Evolutionary conservation across 2,797 vertebrate species (phyloP).

Genomic region (Phylloscopus collybita): DNA sequence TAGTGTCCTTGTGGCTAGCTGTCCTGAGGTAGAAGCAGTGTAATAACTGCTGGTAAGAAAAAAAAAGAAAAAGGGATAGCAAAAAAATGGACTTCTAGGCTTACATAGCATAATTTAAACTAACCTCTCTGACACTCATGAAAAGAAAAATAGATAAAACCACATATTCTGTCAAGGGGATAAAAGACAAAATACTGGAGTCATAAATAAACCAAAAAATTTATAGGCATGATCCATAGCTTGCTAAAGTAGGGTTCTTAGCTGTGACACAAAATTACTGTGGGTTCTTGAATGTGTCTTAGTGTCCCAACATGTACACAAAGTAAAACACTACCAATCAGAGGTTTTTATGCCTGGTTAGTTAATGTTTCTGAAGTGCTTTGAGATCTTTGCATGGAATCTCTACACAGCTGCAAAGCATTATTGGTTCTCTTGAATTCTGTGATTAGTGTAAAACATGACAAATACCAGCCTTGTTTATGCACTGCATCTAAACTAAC

Average conservation of each 20-base stretch:
- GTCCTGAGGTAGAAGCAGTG: background rate
- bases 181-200: background rate
- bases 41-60: background rate
- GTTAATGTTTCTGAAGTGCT: conserved; percentile 44
- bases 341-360: conserved; percentile 5
- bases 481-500: conserved; percentile 54
- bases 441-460: conserved; percentile 37
- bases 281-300: background rate
- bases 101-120: background rate
- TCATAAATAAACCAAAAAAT: background rate
- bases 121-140: background rate
- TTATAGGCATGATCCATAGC: background rate
- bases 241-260: background rate
- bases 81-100: background rate
- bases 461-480: conserved; percentile 55
- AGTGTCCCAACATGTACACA: conserved; percentile 2
- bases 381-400: conserved; percentile 23
- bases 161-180: background rate
- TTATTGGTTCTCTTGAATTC: conserved; percentile 52
- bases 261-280: background rate
- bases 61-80: background rate
- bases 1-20: background rate
- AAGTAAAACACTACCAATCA: conserved; percentile 19
- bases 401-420: conserved; percentile 58
- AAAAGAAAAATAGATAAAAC: background rate